A percentile compares a stretch with the other conserved stretches of the same genome.
Conservation (phyloP, 1,140 invertebrate species). For the Drosophila bocki region DNA sequence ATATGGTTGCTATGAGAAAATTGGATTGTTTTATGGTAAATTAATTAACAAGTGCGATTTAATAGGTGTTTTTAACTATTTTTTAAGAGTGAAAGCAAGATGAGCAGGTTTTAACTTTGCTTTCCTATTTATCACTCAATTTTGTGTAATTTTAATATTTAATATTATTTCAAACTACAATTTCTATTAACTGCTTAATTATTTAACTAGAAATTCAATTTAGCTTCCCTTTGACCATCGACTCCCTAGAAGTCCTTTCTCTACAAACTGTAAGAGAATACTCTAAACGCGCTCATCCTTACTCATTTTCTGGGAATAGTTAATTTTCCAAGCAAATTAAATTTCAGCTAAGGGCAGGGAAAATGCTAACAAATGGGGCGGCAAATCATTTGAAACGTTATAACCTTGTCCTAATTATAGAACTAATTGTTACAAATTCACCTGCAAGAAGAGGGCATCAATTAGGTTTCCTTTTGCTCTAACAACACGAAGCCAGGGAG, state of each 20-base stretch:
- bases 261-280: background rate
- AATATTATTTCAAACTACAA: too few relatives aligned
- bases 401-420: conserved; percentile 37
- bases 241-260: background rate
- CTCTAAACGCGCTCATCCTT: background rate
- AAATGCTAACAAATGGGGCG: conserved; percentile 10
- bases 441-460: conserved; percentile 26
- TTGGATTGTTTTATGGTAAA: background rate
- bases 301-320: background rate
- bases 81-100: background rate
- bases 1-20: background rate
- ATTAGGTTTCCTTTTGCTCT: conserved; percentile 27
- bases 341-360: background rate
- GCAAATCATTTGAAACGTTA: conserved; percentile 40
- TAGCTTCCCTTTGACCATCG: background rate
- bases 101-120: background rate
- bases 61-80: background rate
- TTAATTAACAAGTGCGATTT: too few relatives aligned
- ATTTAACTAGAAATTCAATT: background rate
- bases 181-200: background rate
- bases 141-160: too few relatives aligned
- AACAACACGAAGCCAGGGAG: background rate
- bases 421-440: conserved; percentile 49
- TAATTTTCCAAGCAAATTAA: conserved; percentile 20
- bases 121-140: background rate